phyloP scores from a whole-genome alignment of 2,888 invertebrate species.

The Harmothoe impar region DNA sequence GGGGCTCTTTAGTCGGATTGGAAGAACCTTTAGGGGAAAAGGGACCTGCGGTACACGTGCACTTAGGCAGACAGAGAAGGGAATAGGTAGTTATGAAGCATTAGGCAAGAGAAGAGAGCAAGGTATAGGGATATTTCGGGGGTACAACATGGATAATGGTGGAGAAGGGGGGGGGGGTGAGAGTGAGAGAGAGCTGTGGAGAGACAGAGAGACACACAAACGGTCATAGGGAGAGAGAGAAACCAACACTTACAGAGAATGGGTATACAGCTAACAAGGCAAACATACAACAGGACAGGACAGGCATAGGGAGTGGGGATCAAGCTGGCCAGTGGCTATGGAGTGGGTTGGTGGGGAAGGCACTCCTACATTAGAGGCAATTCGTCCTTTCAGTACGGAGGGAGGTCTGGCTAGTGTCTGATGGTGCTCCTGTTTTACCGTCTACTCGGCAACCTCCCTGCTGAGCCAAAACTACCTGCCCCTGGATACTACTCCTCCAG shows the following conservation, averaged over 20 bases:
- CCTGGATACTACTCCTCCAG: too few relatives aligned
- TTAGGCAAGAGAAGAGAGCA: not conserved
- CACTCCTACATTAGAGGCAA: not conserved
- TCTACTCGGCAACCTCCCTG: not conserved
- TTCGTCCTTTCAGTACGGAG: conserved; percentile 6
- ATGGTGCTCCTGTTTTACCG: not conserved
- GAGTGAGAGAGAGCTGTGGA: not conserved
- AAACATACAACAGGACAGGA: not conserved
- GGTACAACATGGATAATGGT: not conserved
- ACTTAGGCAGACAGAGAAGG: too few relatives aligned
- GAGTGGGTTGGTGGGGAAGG: not conserved
- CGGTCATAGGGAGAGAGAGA: not conserved
- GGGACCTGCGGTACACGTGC: not conserved
- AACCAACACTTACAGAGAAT: not conserved
- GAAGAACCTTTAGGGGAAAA: not conserved
- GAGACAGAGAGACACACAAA: not conserved
- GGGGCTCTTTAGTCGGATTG: not conserved
- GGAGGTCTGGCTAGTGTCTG: conserved; percentile 8
- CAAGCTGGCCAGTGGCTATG: not conserved
- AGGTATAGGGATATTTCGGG: not conserved
- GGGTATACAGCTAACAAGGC: not conserved
- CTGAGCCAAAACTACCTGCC: too few relatives aligned
- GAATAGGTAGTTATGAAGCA: not conserved
- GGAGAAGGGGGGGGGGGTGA: not conserved
- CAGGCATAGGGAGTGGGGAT: not conserved